These are phyloP conservation scores for Caranx melampygus DNA, from an alignment of 2,113 vertebrate species.

Conservation along the genomic window DNA sequence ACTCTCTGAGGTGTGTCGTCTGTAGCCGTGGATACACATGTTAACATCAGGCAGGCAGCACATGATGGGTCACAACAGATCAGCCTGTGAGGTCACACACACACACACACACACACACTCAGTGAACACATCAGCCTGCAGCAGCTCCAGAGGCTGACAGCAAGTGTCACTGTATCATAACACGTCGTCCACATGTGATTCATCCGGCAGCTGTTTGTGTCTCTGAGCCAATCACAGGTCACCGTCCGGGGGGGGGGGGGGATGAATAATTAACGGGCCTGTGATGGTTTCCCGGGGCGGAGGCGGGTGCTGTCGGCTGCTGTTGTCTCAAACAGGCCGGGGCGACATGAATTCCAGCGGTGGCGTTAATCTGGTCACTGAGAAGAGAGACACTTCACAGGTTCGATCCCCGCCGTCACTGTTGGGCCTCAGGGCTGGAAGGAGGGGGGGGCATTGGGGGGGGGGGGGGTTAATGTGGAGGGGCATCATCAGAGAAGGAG, in stretches of 20 bases:
- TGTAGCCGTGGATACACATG: not conserved
- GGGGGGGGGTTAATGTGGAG: no score
- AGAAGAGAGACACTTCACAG: no score
- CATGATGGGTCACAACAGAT: conserved; percentile 1
- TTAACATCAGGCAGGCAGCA: not conserved
- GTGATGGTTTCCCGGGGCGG: conserved; percentile 19
- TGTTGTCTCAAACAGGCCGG: conserved; percentile 17
- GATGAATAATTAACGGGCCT: conserved; percentile 38
- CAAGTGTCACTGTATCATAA: conserved; percentile 16
- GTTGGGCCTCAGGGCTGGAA: no score
- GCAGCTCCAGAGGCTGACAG: not conserved
- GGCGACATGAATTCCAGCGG: conserved; percentile 38
- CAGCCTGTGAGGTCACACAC: not conserved
- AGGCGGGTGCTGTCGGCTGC: conserved; percentile 9
- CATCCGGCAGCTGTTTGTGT: conserved; percentile 30
- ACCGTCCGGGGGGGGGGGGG: not conserved
- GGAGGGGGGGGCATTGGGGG: no score
- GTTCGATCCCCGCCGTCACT: no score
- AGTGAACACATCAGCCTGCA: not conserved
- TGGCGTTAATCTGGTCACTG: conserved; percentile 7
- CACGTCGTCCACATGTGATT: conserved; percentile 15
- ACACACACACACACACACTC: not conserved
- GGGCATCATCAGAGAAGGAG: no score
- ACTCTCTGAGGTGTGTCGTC: not conserved
- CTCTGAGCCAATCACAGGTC: conserved; percentile 39